These are phyloP conservation scores for Pristionchus exspectatus DNA, from an alignment of 2,888 invertebrate species.

Conservation along the genomic window DNA sequence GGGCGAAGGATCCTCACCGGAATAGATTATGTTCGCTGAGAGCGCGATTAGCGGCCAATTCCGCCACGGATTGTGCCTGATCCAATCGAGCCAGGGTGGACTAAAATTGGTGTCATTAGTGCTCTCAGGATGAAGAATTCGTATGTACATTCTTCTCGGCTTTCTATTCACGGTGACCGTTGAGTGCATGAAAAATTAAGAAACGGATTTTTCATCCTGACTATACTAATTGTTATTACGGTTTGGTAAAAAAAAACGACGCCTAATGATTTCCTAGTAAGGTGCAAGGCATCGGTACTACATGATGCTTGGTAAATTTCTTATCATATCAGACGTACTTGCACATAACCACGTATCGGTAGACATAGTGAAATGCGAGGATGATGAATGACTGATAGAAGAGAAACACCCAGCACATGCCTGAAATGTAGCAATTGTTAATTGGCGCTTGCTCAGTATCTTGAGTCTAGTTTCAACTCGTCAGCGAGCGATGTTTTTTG, in stretches of 20 bases:
- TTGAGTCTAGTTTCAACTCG: too few species aligned
- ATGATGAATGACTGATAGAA: background rate
- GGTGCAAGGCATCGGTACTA: too few species aligned
- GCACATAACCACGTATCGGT: background rate
- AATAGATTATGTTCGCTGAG: background rate
- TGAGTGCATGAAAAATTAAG: background rate
- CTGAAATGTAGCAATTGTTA: background rate
- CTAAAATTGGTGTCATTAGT: background rate
- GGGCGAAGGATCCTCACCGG: background rate
- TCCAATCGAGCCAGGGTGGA: background rate
- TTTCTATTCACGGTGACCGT: too few species aligned
- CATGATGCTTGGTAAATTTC: too few species aligned
- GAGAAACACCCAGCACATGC: background rate
- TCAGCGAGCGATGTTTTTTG: too few species aligned
- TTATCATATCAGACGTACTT: background rate
- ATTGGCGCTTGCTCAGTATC: too few species aligned
- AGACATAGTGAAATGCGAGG: background rate
- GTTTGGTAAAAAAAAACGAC: background rate
- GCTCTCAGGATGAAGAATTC: too few species aligned
- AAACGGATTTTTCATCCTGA: background rate
- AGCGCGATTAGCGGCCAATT: background rate
- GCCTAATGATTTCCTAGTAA: too few species aligned
- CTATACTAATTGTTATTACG: too few species aligned
- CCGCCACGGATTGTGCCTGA: background rate
- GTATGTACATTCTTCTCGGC: too few species aligned